Evolutionary conservation across 2,113 vertebrate genomes (phyloP).

Genomic region (Pterocles gutturalis): DNA sequence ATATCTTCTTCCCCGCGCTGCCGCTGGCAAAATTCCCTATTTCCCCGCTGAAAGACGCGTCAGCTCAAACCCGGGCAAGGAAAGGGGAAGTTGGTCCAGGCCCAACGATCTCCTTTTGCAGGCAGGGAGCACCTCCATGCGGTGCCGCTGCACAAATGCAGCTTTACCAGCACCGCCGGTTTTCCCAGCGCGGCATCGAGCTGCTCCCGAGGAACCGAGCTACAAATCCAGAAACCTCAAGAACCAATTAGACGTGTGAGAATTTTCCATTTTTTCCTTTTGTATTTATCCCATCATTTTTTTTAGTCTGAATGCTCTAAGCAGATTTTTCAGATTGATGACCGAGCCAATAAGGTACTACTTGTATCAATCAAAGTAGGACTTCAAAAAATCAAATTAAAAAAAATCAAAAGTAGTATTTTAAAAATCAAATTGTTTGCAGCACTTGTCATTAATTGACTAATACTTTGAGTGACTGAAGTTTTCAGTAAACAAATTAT

Average conservation of each 20-base stretch:
- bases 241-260: fast-evolving
- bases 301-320: neutral
- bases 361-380: neutral
- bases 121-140: conserved; percentile 19
- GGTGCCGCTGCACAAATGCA: neutral
- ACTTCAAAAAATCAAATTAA: neutral
- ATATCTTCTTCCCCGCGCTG: neutral
- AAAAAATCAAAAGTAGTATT: neutral
- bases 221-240: fast-evolving
- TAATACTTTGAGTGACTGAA: neutral
- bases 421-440: neutral
- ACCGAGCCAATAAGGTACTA: neutral
- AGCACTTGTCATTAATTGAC: neutral
- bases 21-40: neutral
- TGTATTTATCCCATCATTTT: too few relatives aligned
- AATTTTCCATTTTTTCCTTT: neutral
- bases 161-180: neutral
- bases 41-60: fast-evolving
- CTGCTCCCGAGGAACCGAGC: neutral
- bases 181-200: neutral
- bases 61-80: too few relatives aligned
- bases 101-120: neutral
- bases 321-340: neutral
- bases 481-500: neutral
- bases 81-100: neutral